Percentiles rank a stretch among this genome's conserved stretches.
Conservation (phyloP, 92 coral and sea anemone genomes). For the Bergia sp. region DNA sequence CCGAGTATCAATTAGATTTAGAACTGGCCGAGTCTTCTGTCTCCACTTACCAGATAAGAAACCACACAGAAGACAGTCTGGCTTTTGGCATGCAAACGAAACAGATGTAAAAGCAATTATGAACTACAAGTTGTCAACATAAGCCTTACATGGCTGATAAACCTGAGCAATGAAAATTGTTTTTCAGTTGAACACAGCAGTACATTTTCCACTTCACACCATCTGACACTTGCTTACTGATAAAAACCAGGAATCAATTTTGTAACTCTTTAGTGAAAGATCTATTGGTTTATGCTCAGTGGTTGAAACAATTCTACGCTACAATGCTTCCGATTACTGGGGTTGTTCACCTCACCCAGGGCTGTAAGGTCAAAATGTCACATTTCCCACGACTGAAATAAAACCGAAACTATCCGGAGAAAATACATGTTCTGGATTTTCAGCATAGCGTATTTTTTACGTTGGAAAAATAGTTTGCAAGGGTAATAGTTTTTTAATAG, state of each 20-base stretch:
- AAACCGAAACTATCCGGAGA: background rate
- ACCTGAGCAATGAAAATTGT: background rate
- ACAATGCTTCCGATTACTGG: background rate
- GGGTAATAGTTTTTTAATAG: background rate
- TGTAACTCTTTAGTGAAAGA: background rate
- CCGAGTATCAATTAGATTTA: no score
- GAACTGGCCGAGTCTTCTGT: background rate
- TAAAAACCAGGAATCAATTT: background rate
- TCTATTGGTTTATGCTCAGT: background rate
- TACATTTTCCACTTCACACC: background rate
- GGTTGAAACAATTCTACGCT: background rate
- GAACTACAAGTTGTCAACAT: background rate
- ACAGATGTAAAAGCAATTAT: constrained; percentile 33
- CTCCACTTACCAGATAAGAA: constrained; percentile 13
- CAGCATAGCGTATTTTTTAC: background rate
- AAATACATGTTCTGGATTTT: background rate
- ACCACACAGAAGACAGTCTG: background rate
- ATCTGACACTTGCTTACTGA: background rate
- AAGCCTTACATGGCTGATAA: background rate
- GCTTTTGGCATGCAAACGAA: constrained; percentile 4
- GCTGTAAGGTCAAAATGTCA: constrained; percentile 38
- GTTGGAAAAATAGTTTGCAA: background rate
- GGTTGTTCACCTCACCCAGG: background rate
- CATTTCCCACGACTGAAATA: background rate
- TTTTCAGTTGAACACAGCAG: background rate